Conservation (phyloP, 2,797 vertebrate species). For the Scolopax bukidnonensis region DNA sequence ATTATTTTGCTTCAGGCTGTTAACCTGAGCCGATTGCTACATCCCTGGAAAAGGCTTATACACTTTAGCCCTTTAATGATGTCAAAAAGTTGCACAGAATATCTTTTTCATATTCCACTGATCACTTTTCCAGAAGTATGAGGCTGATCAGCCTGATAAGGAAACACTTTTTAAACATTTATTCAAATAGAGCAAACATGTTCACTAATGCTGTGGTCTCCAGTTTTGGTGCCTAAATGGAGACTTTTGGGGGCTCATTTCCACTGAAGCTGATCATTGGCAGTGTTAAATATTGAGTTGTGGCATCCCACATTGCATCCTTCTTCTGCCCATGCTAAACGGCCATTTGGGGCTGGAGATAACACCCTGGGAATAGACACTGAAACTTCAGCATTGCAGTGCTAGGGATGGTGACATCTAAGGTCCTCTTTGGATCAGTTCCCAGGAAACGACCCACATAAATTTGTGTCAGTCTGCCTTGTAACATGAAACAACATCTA, state of each 20-base stretch:
- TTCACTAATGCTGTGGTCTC: background rate
- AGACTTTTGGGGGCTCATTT: background rate
- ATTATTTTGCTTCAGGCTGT: slow-evolving; percentile 33
- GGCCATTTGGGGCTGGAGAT: background rate
- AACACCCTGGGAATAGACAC: background rate
- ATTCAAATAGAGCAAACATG: background rate
- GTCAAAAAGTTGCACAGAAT: background rate
- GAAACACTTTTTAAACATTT: background rate
- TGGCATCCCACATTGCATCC: background rate
- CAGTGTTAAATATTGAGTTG: background rate
- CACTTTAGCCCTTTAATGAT: background rate
- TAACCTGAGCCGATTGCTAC: background rate
- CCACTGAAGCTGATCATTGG: background rate
- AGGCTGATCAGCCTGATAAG: background rate
- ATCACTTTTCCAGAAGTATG: background rate
- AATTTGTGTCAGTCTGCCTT: background rate
- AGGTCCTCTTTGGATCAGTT: slow-evolving; percentile 7
- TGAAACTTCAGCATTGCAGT: background rate
- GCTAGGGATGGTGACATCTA: background rate
- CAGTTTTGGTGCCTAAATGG: background rate
- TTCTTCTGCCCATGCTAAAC: background rate
- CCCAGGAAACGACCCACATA: slow-evolving; percentile 6
- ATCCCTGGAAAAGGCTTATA: background rate
- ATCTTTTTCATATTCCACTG: background rate
- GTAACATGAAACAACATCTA: background rate